Evolutionary conservation across 2,888 invertebrate species (phyloP).

Genomic region (Archips xylosteana): DNA sequence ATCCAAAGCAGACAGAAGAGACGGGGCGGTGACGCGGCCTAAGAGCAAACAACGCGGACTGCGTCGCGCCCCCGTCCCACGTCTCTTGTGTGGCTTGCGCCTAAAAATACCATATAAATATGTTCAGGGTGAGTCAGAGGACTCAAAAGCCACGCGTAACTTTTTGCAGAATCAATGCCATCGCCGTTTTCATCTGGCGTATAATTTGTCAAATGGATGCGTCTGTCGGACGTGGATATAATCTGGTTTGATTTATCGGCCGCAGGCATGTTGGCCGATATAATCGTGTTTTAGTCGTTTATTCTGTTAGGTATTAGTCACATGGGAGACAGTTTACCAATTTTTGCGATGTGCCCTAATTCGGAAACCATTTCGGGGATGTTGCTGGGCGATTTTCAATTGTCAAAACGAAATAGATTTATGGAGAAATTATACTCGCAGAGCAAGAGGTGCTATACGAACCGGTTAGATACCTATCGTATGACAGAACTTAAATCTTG

Average conservation of each 20-base stretch:
- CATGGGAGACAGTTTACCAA: neutral
- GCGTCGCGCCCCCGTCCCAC: too few species aligned
- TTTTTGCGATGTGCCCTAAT: neutral
- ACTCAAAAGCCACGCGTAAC: neutral
- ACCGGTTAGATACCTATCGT: too few species aligned
- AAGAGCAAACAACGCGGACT: too few species aligned
- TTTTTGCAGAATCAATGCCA: slow-evolving; percentile 19
- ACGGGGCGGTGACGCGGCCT: too few species aligned
- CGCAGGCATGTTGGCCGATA: slow-evolving; percentile 9
- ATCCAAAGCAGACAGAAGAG: too few species aligned
- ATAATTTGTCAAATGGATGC: slow-evolving; percentile 30
- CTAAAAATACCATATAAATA: too few species aligned
- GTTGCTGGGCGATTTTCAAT: neutral
- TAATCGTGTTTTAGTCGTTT: slow-evolving; percentile 9
- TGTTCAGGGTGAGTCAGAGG: too few species aligned
- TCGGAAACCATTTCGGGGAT: neutral
- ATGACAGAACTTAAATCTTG: neutral
- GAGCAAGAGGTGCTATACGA: neutral
- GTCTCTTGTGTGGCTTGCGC: too few species aligned
- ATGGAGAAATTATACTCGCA: neutral
- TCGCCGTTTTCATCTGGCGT: slow-evolving; percentile 10
- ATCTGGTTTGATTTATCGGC: slow-evolving; percentile 34
- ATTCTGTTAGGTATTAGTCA: neutral
- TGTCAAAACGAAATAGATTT: neutral
- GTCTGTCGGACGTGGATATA: slow-evolving; percentile 22